Conservation (phyloP, 2,888 invertebrate species). For the Eilema griseolum region DNA sequence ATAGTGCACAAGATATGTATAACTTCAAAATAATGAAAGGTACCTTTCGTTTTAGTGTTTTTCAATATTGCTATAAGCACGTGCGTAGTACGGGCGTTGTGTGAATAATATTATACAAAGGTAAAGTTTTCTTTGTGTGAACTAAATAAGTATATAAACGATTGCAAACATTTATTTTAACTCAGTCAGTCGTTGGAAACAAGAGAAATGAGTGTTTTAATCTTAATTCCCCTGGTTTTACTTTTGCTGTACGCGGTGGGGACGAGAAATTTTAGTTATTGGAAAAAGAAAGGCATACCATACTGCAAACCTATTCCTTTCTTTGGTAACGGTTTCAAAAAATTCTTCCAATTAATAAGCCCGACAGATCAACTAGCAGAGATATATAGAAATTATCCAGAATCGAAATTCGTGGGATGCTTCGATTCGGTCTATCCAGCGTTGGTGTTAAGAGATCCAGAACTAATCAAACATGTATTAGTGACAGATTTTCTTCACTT, state of each 20-base stretch:
- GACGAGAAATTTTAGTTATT: constrained; percentile 47
- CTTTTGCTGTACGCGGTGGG: constrained; percentile 23
- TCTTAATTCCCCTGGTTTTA: background rate
- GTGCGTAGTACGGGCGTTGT: too few relatives aligned
- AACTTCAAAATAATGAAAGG: too few relatives aligned
- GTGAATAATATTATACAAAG: background rate
- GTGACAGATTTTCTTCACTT: constrained; percentile 56
- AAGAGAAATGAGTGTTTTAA: constrained; percentile 15
- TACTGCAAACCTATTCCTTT: constrained; percentile 50
- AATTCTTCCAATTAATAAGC: constrained; percentile 37
- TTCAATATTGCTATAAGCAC: too few relatives aligned
- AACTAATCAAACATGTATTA: constrained; percentile 52
- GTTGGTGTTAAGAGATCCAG: constrained; percentile 54
- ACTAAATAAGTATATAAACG: constrained; percentile 5
- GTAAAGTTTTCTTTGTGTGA: background rate
- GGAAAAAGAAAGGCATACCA: constrained; percentile 44
- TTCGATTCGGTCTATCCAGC: constrained; percentile 47
- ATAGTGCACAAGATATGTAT: too few relatives aligned
- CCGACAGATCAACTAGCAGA: constrained; percentile 43
- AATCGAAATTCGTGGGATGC: constrained; percentile 55
- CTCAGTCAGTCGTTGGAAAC: background rate
- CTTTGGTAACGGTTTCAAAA: constrained; percentile 37
- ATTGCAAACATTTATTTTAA: background rate
- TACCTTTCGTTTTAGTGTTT: too few relatives aligned
- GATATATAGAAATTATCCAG: constrained; percentile 47